A percentile compares a stretch with the other conserved stretches of the same genome.
Conservation (phyloP, 2,113 vertebrate species). For the Macrotis lagotis region DNA sequence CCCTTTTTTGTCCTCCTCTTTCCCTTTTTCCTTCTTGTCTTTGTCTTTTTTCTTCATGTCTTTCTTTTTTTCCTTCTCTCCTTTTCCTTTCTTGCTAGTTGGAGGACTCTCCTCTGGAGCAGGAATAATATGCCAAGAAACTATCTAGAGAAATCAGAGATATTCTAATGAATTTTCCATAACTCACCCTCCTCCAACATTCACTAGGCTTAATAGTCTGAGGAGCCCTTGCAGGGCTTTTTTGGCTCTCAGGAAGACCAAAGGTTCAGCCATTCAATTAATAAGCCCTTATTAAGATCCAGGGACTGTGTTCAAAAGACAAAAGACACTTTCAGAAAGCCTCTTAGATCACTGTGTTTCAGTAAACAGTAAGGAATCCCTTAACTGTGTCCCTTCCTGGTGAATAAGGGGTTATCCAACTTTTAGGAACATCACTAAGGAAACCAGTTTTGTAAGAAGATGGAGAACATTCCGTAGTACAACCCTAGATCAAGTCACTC, state of each 20-base stretch:
- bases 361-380: background rate
- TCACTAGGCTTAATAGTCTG: background rate
- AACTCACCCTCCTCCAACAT: background rate
- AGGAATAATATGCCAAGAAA: constrained; percentile 80
- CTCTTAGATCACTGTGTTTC: background rate
- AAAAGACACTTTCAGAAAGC: background rate
- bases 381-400: background rate
- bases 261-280: background rate
- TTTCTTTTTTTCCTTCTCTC: constrained; percentile 5
- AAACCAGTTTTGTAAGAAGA: background rate
- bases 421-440: background rate
- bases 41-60: constrained; percentile 47
- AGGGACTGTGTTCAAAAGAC: background rate
- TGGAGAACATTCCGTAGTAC: background rate
- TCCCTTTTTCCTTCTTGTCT: background rate
- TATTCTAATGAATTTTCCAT: background rate
- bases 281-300: background rate
- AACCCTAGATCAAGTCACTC: background rate
- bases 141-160: constrained; percentile 68
- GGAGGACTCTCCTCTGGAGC: constrained; percentile 11
- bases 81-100: constrained; percentile 65
- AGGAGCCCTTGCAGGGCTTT: fast-evolving
- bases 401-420: background rate
- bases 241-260: background rate
- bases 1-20: background rate